Percentiles rank a stretch among this genome's conserved stretches.
These are phyloP conservation scores for Taeniopygia guttata DNA, from an alignment of 2,797 vertebrate genomes.

Conservation along the genomic window DNA sequence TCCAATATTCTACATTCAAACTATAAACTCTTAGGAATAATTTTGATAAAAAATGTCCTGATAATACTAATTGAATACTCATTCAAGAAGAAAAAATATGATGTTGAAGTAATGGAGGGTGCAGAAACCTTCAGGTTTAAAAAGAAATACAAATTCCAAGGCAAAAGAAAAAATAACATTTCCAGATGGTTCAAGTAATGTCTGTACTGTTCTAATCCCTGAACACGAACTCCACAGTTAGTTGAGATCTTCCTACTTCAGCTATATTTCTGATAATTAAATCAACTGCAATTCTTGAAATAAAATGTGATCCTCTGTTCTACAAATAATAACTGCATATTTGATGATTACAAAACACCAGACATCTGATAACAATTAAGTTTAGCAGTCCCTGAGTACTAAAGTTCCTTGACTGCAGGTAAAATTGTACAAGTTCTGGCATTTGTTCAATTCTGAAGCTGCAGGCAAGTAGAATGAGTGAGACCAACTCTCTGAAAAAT, in stretches of 20 bases:
- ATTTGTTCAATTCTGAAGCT: neutral
- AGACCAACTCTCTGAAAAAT: neutral
- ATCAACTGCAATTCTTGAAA: neutral
- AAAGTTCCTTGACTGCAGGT: neutral
- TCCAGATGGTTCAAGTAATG: neutral
- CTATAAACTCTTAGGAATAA: neutral
- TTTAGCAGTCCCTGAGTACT: neutral
- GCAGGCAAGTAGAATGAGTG: neutral
- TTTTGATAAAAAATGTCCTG: neutral
- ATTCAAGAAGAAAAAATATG: neutral
- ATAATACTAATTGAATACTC: neutral
- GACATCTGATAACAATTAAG: neutral
- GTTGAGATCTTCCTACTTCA: neutral
- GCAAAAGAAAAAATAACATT: neutral
- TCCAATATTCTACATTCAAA: neutral
- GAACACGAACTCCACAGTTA: neutral
- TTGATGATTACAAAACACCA: neutral
- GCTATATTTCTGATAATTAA: neutral
- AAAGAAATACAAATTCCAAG: neutral
- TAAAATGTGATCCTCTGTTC: neutral
- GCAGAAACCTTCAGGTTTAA: neutral
- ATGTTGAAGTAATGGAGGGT: neutral
- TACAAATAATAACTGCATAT: neutral
- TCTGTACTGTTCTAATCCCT: neutral
- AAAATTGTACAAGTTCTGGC: neutral